A percentile compares a stretch with the other conserved stretches of the same genome.
phyloP scores from a whole-genome alignment of 2,113 vertebrate genomes.

The Passer montanus region DNA sequence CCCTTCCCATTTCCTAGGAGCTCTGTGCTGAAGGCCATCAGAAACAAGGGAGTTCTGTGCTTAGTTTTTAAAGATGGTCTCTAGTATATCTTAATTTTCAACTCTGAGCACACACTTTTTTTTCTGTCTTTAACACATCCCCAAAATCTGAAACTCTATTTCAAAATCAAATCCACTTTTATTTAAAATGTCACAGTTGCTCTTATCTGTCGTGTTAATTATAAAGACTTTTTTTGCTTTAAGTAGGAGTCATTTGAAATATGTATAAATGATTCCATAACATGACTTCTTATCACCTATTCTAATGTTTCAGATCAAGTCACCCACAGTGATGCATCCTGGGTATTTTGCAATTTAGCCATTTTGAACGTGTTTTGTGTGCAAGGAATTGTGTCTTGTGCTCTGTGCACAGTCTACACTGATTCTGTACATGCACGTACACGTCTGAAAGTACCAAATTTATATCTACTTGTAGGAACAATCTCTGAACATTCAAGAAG shows the following conservation, averaged over 20 bases:
- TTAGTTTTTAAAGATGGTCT: slow-evolving; percentile 3
- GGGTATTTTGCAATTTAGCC: slow-evolving; percentile 20
- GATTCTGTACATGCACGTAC: background rate
- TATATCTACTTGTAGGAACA: background rate
- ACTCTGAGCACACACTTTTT: background rate
- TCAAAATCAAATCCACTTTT: slow-evolving; percentile 48
- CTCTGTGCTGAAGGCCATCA: background rate
- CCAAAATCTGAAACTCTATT: slow-evolving; percentile 24
- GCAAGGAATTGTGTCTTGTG: background rate
- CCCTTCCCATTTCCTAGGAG: background rate
- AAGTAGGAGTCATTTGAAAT: background rate
- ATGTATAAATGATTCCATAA: slow-evolving; percentile 6
- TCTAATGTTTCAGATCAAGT: slow-evolving; percentile 17
- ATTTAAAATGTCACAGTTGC: slow-evolving; percentile 8
- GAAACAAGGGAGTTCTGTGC: background rate
- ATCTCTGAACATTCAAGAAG: background rate
- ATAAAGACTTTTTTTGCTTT: background rate
- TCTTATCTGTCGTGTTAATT: slow-evolving; percentile 27
- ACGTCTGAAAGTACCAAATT: background rate
- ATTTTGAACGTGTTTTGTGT: background rate
- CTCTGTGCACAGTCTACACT: background rate
- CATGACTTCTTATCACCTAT: slow-evolving; percentile 29
- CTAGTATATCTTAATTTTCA: background rate
- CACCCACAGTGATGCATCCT: background rate
- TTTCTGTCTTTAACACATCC: background rate